These are phyloP conservation scores for Hypolimnas misippus DNA, from an alignment of 2,888 invertebrate species.

Conservation along the genomic window DNA sequence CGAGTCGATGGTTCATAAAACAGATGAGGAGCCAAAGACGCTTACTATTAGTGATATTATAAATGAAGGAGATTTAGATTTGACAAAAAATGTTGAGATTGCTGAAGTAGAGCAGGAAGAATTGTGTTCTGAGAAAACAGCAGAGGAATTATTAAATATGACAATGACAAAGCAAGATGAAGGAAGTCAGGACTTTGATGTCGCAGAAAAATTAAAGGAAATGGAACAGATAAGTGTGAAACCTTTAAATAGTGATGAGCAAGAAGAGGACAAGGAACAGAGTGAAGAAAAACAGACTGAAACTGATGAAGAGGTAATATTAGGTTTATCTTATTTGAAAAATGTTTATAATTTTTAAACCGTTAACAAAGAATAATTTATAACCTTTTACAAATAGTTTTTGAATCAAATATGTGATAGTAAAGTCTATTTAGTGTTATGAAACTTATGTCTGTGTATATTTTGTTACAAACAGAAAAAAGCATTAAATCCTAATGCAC, in stretches of 20 bases:
- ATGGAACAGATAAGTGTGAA: conserved; percentile 84
- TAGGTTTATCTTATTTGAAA: not conserved
- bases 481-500: conserved; percentile 64
- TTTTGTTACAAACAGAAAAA: conserved; percentile 68
- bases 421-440: no score
- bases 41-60: conserved; percentile 80
- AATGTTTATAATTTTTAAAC: no score
- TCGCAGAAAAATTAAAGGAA: conserved; percentile 85
- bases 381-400: no score
- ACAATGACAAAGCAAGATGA: conserved; percentile 73
- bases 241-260: conserved; percentile 61
- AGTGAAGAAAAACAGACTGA: conserved; percentile 63
- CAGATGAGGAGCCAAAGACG: conserved; percentile 64
- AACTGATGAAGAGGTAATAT: conserved; percentile 71
- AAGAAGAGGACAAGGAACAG: conserved; percentile 56
- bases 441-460: no score
- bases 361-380: no score
- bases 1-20: conserved; percentile 32
- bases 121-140: conserved; percentile 70
- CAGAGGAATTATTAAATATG: conserved; percentile 70
- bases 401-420: no score
- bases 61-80: conserved; percentile 75
- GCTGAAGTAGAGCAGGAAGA: conserved; percentile 77
- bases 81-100: conserved; percentile 78
- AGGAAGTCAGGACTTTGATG: conserved; percentile 81